Evolutionary conservation across 2,113 vertebrate species (phyloP).

Genomic region (Amazona vittata): DNA sequence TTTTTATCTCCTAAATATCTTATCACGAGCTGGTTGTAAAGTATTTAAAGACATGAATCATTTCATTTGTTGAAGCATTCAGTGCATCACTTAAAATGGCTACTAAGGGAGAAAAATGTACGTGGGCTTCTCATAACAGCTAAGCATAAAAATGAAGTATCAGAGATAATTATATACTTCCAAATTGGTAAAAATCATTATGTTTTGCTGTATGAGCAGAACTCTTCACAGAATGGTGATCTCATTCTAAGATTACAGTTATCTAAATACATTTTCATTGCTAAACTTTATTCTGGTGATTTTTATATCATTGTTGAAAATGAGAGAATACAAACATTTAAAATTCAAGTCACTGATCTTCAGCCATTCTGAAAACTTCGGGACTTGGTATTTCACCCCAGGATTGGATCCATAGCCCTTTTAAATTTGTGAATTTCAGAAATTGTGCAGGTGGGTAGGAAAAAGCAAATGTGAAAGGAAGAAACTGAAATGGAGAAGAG

Average conservation of each 20-base stretch:
- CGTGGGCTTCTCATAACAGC: background rate
- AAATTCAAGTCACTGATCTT: background rate
- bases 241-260: background rate
- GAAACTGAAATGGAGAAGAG: background rate
- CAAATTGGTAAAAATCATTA: background rate
- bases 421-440: background rate
- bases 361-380: background rate
- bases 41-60: background rate
- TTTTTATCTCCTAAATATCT: background rate
- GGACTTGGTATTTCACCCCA: background rate
- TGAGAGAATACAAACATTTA: background rate
- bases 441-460: background rate
- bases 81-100: background rate
- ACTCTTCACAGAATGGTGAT: background rate
- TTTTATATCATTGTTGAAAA: background rate
- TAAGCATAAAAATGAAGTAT: background rate
- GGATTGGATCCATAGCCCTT: background rate
- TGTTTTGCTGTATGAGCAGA: background rate
- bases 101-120: background rate
- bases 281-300: background rate
- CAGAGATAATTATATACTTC: background rate
- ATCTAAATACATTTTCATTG: background rate
- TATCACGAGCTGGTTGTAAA: background rate
- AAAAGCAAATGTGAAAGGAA: background rate
- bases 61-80: background rate